Base-by-base conservation (phyloP, 92 coral and sea anemone species). In the Epizoanthus illoricatus region DNA sequence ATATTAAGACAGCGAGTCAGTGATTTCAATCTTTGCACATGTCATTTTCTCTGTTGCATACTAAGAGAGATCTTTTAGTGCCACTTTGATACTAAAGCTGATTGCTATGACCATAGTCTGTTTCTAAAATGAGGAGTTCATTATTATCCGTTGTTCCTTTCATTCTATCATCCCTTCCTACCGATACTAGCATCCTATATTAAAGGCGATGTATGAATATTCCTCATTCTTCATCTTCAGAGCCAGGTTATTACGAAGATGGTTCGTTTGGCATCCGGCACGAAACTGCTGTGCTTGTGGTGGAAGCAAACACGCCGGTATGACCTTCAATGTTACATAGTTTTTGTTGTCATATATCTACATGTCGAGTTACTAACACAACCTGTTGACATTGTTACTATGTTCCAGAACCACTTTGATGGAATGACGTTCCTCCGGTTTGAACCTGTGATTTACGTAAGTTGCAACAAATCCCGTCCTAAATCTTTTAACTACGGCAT, bases 171-270 rank as follows among this genome's bases (percentile, higher is more conserved):
- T 45, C 49, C 49, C 8, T 45, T 28, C 36, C 52, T 11, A 1
- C 52, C 52, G 7, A 5, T 52, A 9, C 13, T 52, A 52, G 56
- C 15, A 52, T 52, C 12, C 15, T 52, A 52, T 13, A 52, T 3
- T 52, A 52, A 52, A 52, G 56, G 3, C 15, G 56, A 52, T 9
- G 13, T 52, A 13, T 9, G 13, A 52, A 9, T 52, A 52, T 61
- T 55, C n/a, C 36, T 62, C 20, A 52, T 8, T 17, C 69, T 61
- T 52, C 41, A 70, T 54, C 73, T 43, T 12, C 75, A 95, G 99
- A 96, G 69, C 98, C 99, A 4, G 99, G 98, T 0, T 96, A 93
- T 73, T 96, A 96, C 71, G 99, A 96, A 85, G 96, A 91, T 63
- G 96, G 98, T 0, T 80, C 72, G 45, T 96, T 96, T 83, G 99